Conservation (phyloP, 2,113 vertebrate genomes). For the Burhinus bistriatus region DNA sequence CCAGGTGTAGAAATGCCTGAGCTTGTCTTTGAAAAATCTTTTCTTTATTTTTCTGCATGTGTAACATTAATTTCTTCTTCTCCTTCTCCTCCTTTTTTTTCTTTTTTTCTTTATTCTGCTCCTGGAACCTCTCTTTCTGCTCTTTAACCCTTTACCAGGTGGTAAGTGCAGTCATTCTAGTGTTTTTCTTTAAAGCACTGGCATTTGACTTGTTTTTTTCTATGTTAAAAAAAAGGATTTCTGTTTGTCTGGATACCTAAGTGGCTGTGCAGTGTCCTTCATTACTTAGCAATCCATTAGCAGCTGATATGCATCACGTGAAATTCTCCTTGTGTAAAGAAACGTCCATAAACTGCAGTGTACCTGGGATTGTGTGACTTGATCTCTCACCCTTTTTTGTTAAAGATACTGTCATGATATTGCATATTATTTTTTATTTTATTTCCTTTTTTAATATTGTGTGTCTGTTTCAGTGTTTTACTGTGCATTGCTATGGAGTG, state of each 20-base stretch:
- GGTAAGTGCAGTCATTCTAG: conserved; percentile 75
- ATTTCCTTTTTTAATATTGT: not conserved
- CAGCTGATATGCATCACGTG: not conserved
- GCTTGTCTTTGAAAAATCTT: conserved; percentile 35
- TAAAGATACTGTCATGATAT: not conserved
- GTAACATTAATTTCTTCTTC: conserved; percentile 65
- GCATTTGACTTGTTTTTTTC: conserved; percentile 3
- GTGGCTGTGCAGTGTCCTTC: conserved; percentile 17
- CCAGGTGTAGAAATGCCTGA: not conserved
- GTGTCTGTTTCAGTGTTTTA: not conserved
- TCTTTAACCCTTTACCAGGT: conserved; percentile 76
- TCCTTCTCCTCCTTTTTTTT: conserved; percentile 65
- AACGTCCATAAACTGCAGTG: not conserved
- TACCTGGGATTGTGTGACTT: not conserved
- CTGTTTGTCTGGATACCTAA: conserved; percentile 10
- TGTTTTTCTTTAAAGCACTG: conserved; percentile 31
- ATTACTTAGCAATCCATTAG: not conserved
- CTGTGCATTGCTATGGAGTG: not conserved
- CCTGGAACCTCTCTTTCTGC: conserved; percentile 73
- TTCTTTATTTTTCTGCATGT: conserved; percentile 39
- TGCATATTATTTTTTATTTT: not conserved
- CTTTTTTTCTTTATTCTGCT: conserved; percentile 60
- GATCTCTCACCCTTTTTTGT: not conserved
- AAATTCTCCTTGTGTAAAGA: not conserved
- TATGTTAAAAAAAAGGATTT: not conserved